Base-by-base conservation (phyloP, 2,888 invertebrate species). In the Drosophila differens region DNA sequence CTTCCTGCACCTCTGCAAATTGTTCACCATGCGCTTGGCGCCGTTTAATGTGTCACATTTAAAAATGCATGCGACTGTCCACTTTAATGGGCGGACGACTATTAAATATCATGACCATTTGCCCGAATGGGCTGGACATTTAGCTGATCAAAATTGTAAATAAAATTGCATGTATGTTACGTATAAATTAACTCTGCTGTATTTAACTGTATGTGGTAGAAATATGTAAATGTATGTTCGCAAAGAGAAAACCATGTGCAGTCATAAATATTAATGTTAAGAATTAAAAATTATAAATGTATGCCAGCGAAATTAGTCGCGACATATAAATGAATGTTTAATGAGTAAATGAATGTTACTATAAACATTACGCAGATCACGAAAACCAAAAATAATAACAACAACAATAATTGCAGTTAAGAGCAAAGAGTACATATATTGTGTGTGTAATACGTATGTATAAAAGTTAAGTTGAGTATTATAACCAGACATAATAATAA, bases 321-420 rank as follows among this genome's bases (percentile, higher is more conserved):
- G 83, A 74, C 89, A 86, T 84, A 89, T 77, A 89, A 81, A 85
- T 82, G 89, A 90, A 91, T 86, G 91, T 91, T 86, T 90, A 82
- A 86, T 85, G 90, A 63, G 68, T 77, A 82, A 85, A 73, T 73
- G 76, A 75, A 77, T 91, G 87, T 79, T 77, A 76, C 74, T 66
- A 66, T 66, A 72, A 63, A 44, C 59, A 53, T 44, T 47, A 52
- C 61, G 49, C 53, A 58, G 30, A 65, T 60, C 58, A 52, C 54
- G 35, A 47, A 58, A 51, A 59, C 54, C 59, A 39, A 59, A 55
- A 69, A 73, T 51, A 75, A 49, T 68, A 66, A 63, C 22, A 64
- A 68, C 33, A 65, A 61, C 33, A 80, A 81, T 78, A 84, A 81
- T 86, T 81, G 84, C 90, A 73, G 70, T 73, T 75, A 81, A 83